Evolutionary conservation across 2,113 vertebrate species (phyloP), one percentile per base, ranked within the genome.

Genomic region (Centropus unirufus): DNA sequence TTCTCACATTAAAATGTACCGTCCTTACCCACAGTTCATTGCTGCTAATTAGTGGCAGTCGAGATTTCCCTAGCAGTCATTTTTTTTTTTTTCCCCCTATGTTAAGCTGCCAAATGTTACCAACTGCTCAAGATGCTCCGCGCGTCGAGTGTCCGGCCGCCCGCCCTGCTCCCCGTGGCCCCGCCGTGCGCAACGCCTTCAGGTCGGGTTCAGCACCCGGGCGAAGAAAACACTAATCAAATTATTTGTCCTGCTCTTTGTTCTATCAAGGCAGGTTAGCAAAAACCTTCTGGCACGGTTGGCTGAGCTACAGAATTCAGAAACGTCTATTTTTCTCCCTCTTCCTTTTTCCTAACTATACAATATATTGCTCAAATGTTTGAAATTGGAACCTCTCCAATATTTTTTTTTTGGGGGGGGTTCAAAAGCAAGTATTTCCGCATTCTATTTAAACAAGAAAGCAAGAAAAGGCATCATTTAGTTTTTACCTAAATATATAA

Each of bases 401-500:
- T 93, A 69, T 61, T 49, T 42, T 47, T 57, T 52, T 46, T 23
- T 47, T 47, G 19, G 82, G 36, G 36, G 36, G 36, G 36, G 36
- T 92, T 98, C 96, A 96, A 97, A 97, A 95, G 93, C 90, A 51
- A 91, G 85, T 87, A 40, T 97, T 98, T 97, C 95, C 90, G 3
- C 96, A 86, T 85, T 96, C 97, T 98, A 96, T 97, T 98, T 98
- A 97, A 98, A 98, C 98, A 97, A 96, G 98, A 98, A 98, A 97
- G 97, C 97, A 63, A 93, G 90, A 93, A 96, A 97, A 98, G 97
- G 92, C 97, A 96, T 98, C 99, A 98, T 99, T 99, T 99, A 98
- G 98, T 98, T 99, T 95, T 98, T 97, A 98, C 98, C 98, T 98
- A 98, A 99, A 99, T 97, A 98, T 98, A 97, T 98, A 98, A 98